Percentiles rank a stretch among this genome's conserved stretches.
Conservation (phyloP, 2,888 invertebrate species). For the Xestia rhomboidea region DNA sequence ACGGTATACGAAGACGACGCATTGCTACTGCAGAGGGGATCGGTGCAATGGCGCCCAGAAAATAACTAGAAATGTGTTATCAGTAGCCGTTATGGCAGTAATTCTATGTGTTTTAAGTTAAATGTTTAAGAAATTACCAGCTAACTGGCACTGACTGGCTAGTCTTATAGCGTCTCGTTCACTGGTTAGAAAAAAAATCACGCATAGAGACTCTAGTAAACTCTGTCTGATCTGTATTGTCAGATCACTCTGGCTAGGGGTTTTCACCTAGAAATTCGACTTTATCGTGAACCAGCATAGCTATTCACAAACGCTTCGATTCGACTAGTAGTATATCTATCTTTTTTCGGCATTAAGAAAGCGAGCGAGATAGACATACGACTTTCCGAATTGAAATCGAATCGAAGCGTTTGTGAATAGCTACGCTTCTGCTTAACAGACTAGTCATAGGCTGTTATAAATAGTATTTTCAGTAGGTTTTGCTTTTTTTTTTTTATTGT, state of each 20-base stretch:
- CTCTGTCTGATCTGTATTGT: neutral
- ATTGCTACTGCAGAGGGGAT: slow-evolving; percentile 94
- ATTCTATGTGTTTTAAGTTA: slow-evolving; percentile 30
- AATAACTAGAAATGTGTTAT: slow-evolving; percentile 22
- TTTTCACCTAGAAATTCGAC: neutral
- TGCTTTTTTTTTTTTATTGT: neutral
- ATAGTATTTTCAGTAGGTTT: slow-evolving; percentile 10
- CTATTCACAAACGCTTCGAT: too few relatives aligned
- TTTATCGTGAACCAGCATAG: neutral
- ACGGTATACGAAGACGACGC: slow-evolving; percentile 90
- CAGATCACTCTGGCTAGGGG: neutral
- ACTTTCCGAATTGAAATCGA: too few relatives aligned
- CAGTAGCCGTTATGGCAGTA: slow-evolving; percentile 18
- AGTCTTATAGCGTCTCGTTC: slow-evolving; percentile 17
- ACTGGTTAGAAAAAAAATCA: neutral
- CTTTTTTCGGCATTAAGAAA: too few relatives aligned
- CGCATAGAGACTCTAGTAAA: neutral
- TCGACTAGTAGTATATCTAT: too few relatives aligned
- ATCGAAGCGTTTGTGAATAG: too few relatives aligned
- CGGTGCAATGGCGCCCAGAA: slow-evolving; percentile 91
- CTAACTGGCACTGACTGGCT: slow-evolving; percentile 1
- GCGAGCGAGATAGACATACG: too few relatives aligned
- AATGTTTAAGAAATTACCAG: neutral
- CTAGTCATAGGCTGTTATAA: slow-evolving; percentile 29
- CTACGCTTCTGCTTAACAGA: slow-evolving; percentile 10